Evolutionary conservation across 1,140 invertebrate genomes (phyloP), one percentile per base, ranked within the genome.

Genomic region (Stratiolaelaps scimitus): DNA sequence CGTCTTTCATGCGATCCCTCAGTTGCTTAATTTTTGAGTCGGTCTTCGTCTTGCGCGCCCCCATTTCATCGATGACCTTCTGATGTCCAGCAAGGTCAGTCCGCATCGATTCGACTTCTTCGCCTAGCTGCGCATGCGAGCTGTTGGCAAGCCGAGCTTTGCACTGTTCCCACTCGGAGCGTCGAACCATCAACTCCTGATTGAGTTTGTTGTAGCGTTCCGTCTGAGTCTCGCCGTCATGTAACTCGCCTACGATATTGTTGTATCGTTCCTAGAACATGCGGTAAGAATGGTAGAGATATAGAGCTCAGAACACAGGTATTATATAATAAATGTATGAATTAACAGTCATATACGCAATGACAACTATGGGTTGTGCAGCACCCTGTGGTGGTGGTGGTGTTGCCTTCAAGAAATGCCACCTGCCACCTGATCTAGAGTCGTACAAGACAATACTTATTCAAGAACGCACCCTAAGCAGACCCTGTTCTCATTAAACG

Each of bases 1-100:
- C 81, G 78, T 92, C 86, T 71, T 86, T 85, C 43, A 90, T 80
- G 73, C 91, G 89, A 44, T 76, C 73, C 71, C 90, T 84, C 2
- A 94, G 74, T 65, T 88, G 83, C 69, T 83, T 83, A 0, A 84
- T 83, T 68, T 83, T 83, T 65, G 80, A 79, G 1, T 78, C 75
- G 19, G 81, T 81, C 53, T 82, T 83, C 28, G 78, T 78, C 70
- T 85, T 81, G 7, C 75, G 79, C 66, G 76, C 72, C 67, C 83
- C 64, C 17, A 44, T 47, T 20, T 65, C 17, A 34, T 53, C 64
- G 10, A 40, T 6, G 34, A 10, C 10, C 34, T 40, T 40, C 56
- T 70, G 28, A 43, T 65, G 17, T 23, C 69, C 34, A 7, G 20
- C 40, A 10, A 69, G 56, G 15, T 19, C 28, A 20, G 48, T 19